phyloP scores from a whole-genome alignment of 2,797 vertebrate species.

The Amniataba percoides region DNA sequence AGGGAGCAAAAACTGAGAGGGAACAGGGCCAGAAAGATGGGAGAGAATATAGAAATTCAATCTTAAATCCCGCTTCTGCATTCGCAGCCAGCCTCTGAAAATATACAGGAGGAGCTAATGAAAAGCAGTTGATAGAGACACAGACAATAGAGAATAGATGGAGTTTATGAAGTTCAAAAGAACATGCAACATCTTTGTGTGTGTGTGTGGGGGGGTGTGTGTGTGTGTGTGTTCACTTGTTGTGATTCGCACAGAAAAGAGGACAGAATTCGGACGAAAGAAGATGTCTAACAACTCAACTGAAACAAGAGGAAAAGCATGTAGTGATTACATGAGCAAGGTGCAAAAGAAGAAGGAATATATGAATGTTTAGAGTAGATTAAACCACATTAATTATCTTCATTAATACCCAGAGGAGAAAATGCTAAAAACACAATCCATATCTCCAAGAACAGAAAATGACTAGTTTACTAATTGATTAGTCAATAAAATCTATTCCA shows the following conservation, averaged over 20 bases:
- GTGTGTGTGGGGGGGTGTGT: conserved; percentile 39
- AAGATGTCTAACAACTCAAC: neutral
- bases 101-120: conserved; percentile 8
- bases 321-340: neutral
- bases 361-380: neutral
- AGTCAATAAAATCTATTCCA: no score
- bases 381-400: neutral
- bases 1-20: conserved; percentile 7
- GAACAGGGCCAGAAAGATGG: conserved; percentile 13
- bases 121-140: conserved; percentile 18
- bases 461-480: neutral
- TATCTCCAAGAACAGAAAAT: neutral
- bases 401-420: neutral
- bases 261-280: conserved; percentile 8
- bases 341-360: neutral
- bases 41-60: conserved; percentile 36
- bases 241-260: conserved; percentile 17
- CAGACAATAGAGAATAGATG: conserved; percentile 22
- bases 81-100: conserved; percentile 6
- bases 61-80: conserved; percentile 13
- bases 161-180: conserved; percentile 62
- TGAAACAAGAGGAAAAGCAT: neutral
- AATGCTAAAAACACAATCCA: neutral
- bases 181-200: conserved; percentile 68
- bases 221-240: conserved; percentile 26